Evolutionary conservation across 1,140 invertebrate genomes (phyloP), one percentile per base, ranked within the genome.

Genomic region (Plutomurus gul): DNA sequence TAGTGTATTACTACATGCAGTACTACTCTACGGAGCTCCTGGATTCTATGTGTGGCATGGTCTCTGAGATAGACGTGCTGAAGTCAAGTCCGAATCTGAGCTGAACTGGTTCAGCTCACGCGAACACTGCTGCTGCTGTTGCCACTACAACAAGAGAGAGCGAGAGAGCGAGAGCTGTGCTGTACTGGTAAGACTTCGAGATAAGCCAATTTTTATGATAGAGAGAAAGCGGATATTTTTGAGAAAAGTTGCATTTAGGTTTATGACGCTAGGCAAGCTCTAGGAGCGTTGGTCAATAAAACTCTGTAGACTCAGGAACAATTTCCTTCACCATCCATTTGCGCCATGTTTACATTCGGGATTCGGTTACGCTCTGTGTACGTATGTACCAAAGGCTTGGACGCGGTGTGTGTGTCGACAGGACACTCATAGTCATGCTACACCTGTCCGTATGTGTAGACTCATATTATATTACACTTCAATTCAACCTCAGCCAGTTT

Each of bases 291-390:
- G 72, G 72, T 74, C 72, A 74, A 74, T 74, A 74, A 74, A 74
- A 74, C 36, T n/a, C 27, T 74, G 72, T 74, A 74, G 39, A 74
- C 72, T 74, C 46, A 22, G 47, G 46, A 74, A 74, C 60, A 78
- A 78, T 78, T 74, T 78, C 37, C 60, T 72, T 65, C 71, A 37
- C 76, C 70, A 78, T 74, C 77, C 77, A 78, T 78, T 74, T 77
- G 76, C 77, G 46, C 72, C 39, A 37, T 78, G 77, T 78, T 78
- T 78, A 78, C 77, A 78, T 78, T 78, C 46, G 36, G 70, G 77
- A 74, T 78, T 78, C 77, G 72, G 77, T 78, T 78, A 74, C 77
- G 56, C 49, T 20, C 43, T 37, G 40, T 77, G 43, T 74, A 78
- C 70, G 22, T 20, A 40, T 36, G 30, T 49, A 49, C 20, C 27